Evolutionary conservation across 2,888 invertebrate genomes (phyloP).

Genomic region (Helleia helle): DNA sequence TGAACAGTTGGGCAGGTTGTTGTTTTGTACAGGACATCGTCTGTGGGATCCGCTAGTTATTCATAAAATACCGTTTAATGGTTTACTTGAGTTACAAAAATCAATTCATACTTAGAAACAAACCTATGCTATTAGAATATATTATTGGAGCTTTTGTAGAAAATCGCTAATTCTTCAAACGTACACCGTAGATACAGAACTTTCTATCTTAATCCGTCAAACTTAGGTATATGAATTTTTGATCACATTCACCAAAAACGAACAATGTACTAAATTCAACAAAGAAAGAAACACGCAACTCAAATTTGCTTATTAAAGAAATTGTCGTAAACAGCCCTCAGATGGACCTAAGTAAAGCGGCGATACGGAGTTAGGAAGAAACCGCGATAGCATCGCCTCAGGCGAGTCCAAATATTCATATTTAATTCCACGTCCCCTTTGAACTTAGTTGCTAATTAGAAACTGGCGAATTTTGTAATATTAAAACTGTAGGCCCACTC

Average conservation of each 20-base stretch:
- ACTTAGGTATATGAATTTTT: conserved; percentile 4
- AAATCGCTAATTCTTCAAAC: no score
- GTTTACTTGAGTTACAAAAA: no score
- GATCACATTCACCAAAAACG: conserved; percentile 37
- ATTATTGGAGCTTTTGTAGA: no score
- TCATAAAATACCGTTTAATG: no score
- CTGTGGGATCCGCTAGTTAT: no score
- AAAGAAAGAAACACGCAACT: conserved; percentile 55
- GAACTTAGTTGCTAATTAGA: conserved; percentile 41
- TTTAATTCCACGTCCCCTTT: conserved; percentile 55
- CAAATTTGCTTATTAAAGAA: conserved; percentile 58
- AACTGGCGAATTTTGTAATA: conserved; percentile 34
- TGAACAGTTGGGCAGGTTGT: no score
- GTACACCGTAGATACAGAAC: no score
- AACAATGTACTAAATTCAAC: conserved; percentile 56
- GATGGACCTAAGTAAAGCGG: conserved; percentile 62
- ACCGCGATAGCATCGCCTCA: conserved; percentile 44
- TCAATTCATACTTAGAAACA: no score
- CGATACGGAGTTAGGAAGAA: conserved; percentile 53
- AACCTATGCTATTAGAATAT: no score
- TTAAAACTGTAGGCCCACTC: conserved; percentile 20
- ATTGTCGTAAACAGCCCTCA: conserved; percentile 47
- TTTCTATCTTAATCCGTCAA: no score
- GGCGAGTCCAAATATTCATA: conserved; percentile 65
- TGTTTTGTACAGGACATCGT: no score